These are phyloP conservation scores for Indicator indicator DNA, from an alignment of 2,113 vertebrate genomes.

Conservation along the genomic window DNA sequence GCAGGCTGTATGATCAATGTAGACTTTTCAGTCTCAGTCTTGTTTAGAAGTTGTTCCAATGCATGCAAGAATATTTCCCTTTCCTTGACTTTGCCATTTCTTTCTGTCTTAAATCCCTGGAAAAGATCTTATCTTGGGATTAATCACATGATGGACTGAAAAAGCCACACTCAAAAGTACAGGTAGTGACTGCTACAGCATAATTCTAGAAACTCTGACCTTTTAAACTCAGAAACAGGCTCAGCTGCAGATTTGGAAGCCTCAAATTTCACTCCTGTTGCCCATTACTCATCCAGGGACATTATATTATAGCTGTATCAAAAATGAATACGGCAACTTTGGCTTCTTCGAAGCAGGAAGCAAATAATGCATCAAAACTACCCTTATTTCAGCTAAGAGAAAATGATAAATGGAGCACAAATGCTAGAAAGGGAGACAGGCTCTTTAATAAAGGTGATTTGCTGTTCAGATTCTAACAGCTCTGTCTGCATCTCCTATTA, in stretches of 20 bases:
- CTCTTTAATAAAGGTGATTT: neutral
- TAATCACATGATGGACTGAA: neutral
- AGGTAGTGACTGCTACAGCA: neutral
- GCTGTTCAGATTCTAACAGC: neutral
- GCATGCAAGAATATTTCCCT: neutral
- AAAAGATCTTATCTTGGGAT: neutral
- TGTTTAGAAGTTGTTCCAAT: neutral
- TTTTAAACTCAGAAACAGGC: neutral
- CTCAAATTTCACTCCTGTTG: neutral
- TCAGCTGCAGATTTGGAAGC: neutral
- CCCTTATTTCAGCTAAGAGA: neutral
- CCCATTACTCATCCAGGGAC: neutral
- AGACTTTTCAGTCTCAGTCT: neutral
- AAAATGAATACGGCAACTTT: neutral
- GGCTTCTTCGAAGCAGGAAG: neutral
- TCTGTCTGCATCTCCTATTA: neutral
- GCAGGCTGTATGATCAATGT: rapidly evolving
- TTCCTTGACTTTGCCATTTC: neutral
- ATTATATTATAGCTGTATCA: neutral
- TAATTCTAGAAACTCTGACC: neutral
- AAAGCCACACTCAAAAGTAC: neutral
- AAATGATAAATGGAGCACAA: neutral
- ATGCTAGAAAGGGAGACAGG: neutral
- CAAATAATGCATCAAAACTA: neutral
- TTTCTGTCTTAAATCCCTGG: neutral